Conservation (phyloP, 53 echinoderm and acorn worm genomes). For the Luidia sarsii region DNA sequence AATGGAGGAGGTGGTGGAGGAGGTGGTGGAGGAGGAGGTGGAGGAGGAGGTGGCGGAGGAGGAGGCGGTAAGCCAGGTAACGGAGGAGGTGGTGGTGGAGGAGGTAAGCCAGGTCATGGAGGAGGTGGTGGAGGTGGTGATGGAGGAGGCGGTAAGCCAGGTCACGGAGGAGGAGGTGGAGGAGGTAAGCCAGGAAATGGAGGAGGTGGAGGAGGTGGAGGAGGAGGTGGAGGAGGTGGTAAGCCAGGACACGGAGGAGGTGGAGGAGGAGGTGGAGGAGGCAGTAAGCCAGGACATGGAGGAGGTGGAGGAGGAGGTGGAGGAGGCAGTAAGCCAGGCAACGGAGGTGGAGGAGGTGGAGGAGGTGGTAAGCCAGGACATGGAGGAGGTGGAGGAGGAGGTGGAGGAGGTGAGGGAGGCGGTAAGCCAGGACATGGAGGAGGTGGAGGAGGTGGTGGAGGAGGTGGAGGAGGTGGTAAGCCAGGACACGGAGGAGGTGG, state of each 20-base stretch:
- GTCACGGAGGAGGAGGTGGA: background rate
- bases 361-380: background rate
- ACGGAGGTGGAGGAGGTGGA: background rate
- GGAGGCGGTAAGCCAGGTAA: background rate
- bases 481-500: background rate
- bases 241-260: constrained; percentile 16
- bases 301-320: constrained; percentile 8
- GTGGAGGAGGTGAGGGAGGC: background rate
- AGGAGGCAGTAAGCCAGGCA: background rate
- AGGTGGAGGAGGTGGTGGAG: background rate
- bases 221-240: background rate
- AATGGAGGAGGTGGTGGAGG: background rate
- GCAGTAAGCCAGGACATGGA: background rate
- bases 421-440: background rate
- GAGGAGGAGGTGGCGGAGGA: background rate
- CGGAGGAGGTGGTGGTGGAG: constrained; percentile 9
- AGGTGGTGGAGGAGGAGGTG: background rate
- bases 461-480: background rate
- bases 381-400: background rate
- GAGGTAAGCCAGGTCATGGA: background rate
- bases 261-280: constrained; percentile 27
- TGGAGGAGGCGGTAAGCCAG: background rate
- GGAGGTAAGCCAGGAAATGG: background rate
- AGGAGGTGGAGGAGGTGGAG: constrained; percentile 30
- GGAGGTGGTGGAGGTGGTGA: background rate